phyloP scores from a whole-genome alignment of 2,888 invertebrate genomes.

The Catonia carolina region DNA sequence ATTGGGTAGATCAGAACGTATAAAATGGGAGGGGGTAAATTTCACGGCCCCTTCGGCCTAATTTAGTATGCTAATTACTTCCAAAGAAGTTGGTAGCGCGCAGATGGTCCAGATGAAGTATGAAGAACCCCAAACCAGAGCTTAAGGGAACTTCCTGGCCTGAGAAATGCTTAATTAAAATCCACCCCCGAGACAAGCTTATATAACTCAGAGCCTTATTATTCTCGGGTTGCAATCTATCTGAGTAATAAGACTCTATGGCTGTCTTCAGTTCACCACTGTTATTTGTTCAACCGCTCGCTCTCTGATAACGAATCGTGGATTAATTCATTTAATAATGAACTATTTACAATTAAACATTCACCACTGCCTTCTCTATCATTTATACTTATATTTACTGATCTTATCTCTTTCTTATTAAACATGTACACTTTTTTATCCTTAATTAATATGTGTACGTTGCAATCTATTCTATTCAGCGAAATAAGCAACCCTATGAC shows the following conservation, averaged over 20 bases:
- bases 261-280: background rate
- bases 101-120: slow-evolving; percentile 21
- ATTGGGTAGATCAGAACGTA: too few relatives aligned
- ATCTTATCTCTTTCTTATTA: too few relatives aligned
- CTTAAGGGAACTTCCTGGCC: slow-evolving; percentile 22
- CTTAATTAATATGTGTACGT: too few relatives aligned
- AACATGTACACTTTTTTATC: too few relatives aligned
- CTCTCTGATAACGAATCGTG: slow-evolving; percentile 4
- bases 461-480: too few relatives aligned
- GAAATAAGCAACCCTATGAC: too few relatives aligned
- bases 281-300: slow-evolving; percentile 6
- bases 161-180: slow-evolving; percentile 34
- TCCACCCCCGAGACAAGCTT: slow-evolving; percentile 23
- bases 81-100: slow-evolving; percentile 20
- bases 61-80: slow-evolving; percentile 25
- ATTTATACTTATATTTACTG: too few relatives aligned
- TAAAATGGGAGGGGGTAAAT: background rate
- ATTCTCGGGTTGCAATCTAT: slow-evolving; percentile 17
- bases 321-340: slow-evolving; percentile 1
- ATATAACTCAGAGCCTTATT: slow-evolving; percentile 19
- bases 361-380: background rate
- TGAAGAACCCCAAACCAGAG: slow-evolving; percentile 18
- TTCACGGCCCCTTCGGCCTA: slow-evolving; percentile 18
- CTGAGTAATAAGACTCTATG: slow-evolving; percentile 13
- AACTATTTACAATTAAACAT: background rate